Evolutionary conservation across 2,888 invertebrate species (phyloP).

Genomic region (Cryptocephalus primarius): DNA sequence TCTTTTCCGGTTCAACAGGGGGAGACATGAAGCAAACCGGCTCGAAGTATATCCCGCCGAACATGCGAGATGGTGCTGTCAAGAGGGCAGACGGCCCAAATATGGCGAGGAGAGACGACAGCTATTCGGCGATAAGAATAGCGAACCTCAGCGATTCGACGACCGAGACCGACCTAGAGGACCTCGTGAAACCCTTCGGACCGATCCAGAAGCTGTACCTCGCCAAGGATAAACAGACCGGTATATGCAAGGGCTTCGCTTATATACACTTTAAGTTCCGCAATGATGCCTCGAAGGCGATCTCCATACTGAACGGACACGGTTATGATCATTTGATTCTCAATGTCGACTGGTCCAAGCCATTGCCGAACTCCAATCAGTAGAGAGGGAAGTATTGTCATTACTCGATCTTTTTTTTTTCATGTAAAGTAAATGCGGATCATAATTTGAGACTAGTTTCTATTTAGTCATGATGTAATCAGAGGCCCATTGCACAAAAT

Average conservation of each 20-base stretch:
- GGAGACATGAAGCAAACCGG: constrained; percentile 34
- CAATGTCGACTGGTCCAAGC: constrained; percentile 98
- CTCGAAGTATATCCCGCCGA: constrained; percentile 80
- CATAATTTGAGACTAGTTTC: no score
- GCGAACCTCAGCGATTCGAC: constrained; percentile 96
- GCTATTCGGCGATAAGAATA: constrained; percentile 81
- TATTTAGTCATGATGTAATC: no score
- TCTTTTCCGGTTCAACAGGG: constrained; percentile 11
- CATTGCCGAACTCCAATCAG: constrained; percentile 24
- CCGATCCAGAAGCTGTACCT: constrained; percentile 87
- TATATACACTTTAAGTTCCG: constrained; percentile 93
- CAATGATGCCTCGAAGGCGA: constrained; percentile 87
- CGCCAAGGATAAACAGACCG: constrained; percentile 83
- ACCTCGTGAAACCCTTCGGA: constrained; percentile 89
- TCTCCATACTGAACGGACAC: constrained; percentile 78
- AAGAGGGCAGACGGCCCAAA: constrained; percentile 57
- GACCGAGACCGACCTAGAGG: constrained; percentile 88
- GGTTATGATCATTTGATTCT: constrained; percentile 97
- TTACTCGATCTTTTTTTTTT: no score
- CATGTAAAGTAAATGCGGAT: no score
- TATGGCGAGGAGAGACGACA: constrained; percentile 61
- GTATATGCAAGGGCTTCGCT: constrained; percentile 92
- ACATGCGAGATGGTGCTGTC: constrained; percentile 70
- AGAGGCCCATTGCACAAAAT: no score
- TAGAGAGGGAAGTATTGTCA: neutral